These are phyloP conservation scores for Parnassius orleans DNA, from an alignment of 2,888 invertebrate species.

Conservation along the genomic window DNA sequence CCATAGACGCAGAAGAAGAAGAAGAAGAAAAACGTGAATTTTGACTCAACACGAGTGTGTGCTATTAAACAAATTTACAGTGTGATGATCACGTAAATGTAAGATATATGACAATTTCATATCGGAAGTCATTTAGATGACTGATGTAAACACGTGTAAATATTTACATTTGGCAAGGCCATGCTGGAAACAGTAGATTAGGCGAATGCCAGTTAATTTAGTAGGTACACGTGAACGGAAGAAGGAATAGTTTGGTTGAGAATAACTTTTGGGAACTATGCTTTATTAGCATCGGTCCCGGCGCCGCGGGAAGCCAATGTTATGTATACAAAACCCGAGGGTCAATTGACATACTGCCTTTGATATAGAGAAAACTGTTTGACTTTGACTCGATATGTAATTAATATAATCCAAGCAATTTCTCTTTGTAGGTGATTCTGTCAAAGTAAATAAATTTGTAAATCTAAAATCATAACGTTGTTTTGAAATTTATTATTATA, in stretches of 20 bases:
- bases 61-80: no score
- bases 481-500: no score
- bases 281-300: constrained; percentile 23
- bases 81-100: not conserved
- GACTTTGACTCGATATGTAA: constrained; percentile 24
- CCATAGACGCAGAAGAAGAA: no score
- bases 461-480: no score
- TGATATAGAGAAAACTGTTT: constrained; percentile 23
- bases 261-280: constrained; percentile 41
- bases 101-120: constrained; percentile 4
- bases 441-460: no score
- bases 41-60: no score
- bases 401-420: constrained; percentile 1
- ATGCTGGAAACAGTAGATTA: constrained; percentile 33
- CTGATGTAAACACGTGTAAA: constrained; percentile 56
- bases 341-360: constrained; percentile 17
- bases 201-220: constrained; percentile 37
- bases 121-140: constrained; percentile 68
- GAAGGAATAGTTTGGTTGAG: constrained; percentile 36
- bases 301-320: constrained; percentile 32
- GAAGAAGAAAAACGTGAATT: no score
- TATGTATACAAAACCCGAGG: constrained; percentile 26
- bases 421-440: not conserved
- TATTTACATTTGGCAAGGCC: constrained; percentile 66
- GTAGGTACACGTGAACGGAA: constrained; percentile 41